These are phyloP conservation scores for Habrosyne pyritoides DNA, from an alignment of 2,888 invertebrate species.

Conservation along the genomic window DNA sequence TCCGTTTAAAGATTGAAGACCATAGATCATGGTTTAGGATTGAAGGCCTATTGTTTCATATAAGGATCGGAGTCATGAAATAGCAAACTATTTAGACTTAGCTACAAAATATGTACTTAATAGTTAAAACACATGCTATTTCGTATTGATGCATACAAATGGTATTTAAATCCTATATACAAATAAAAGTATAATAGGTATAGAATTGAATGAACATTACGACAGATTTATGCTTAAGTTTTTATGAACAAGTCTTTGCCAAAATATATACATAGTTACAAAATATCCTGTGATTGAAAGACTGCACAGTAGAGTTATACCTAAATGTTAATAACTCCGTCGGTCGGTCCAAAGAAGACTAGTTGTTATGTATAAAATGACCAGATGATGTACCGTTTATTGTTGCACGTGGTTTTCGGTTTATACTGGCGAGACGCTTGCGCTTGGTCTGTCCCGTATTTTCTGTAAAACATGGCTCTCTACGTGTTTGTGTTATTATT, in stretches of 20 bases:
- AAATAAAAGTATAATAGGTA: too few relatives aligned
- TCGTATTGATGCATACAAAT: too few relatives aligned
- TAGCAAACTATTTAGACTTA: too few relatives aligned
- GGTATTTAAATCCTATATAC: too few relatives aligned
- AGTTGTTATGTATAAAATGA: conserved; percentile 16
- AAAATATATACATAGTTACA: neutral
- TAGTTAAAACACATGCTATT: too few relatives aligned
- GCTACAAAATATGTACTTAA: too few relatives aligned
- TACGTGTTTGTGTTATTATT: neutral
- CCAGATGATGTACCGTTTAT: conserved; percentile 30
- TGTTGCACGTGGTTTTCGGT: conserved; percentile 22
- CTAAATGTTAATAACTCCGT: neutral
- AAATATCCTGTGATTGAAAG: neutral
- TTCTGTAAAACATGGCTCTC: conserved; percentile 3
- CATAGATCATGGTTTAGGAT: neutral
- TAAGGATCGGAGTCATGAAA: neutral
- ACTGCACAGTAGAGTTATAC: neutral
- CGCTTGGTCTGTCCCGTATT: neutral
- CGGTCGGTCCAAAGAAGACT: conserved; percentile 26
- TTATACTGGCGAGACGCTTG: neutral
- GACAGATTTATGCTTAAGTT: too few relatives aligned
- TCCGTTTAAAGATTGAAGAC: neutral
- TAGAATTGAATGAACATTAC: too few relatives aligned
- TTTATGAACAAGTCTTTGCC: too few relatives aligned
- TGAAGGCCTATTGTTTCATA: neutral